Evolutionary conservation across 2,888 invertebrate species (phyloP).

Genomic region (Xylophagus ater): DNA sequence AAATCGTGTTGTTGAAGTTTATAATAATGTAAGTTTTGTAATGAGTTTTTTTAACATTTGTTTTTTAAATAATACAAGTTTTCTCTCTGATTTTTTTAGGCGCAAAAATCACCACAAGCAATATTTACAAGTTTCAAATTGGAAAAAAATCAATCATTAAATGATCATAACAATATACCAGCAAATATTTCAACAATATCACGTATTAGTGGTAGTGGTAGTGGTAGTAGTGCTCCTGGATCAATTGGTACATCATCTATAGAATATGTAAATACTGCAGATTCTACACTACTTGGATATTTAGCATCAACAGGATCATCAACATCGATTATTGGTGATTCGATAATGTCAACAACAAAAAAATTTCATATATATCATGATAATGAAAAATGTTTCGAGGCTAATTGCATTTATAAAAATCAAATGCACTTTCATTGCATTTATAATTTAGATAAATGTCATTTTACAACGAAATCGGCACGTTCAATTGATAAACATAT

Average conservation of each 20-base stretch:
- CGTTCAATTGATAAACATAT: constrained; percentile 71
- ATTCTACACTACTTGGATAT: no score
- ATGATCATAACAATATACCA: constrained; percentile 24
- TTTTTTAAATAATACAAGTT: neutral
- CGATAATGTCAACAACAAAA: constrained; percentile 27
- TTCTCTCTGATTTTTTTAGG: constrained; percentile 30
- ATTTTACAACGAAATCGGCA: constrained; percentile 69
- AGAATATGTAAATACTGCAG: no score
- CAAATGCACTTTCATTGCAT: constrained; percentile 78
- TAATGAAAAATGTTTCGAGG: constrained; percentile 57
- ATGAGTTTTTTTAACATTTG: neutral
- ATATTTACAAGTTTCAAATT: constrained; percentile 89
- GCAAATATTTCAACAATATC: constrained; percentile 9
- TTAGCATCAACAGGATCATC: neutral
- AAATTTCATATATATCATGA: constrained; percentile 14
- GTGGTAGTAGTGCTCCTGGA: no score
- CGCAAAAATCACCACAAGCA: constrained; percentile 68
- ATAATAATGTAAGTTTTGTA: constrained; percentile 58
- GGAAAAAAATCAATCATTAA: constrained; percentile 55
- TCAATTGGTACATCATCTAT: no score
- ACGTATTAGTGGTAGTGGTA: neutral
- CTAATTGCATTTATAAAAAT: constrained; percentile 56
- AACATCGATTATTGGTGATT: neutral
- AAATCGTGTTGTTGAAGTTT: constrained; percentile 85
- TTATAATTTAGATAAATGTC: constrained; percentile 51